Conservation (phyloP, 2,797 vertebrate species). For the Scarus forsteni region DNA sequence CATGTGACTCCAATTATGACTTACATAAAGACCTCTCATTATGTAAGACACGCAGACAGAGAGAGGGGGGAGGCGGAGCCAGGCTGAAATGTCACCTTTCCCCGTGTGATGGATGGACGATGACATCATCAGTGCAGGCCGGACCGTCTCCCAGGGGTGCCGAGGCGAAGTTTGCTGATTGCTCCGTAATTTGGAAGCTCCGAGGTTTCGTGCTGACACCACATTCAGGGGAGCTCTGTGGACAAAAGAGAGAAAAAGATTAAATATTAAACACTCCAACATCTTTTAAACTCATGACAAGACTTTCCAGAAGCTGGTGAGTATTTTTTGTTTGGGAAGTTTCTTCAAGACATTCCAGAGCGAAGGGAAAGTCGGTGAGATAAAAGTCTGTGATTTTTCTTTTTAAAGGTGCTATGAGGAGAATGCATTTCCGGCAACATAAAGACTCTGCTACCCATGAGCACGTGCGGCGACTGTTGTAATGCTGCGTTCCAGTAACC, state of each 20-base stretch:
- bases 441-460: too few species aligned
- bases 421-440: too few species aligned
- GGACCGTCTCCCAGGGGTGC: constrained; percentile 53
- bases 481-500: too few species aligned
- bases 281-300: neutral
- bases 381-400: too few species aligned
- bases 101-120: constrained; percentile 57
- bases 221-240: constrained; percentile 65
- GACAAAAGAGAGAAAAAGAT: constrained; percentile 34
- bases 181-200: constrained; percentile 60
- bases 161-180: constrained; percentile 66
- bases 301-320: too few species aligned
- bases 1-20: constrained; percentile 77
- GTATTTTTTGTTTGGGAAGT: too few species aligned
- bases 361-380: too few species aligned
- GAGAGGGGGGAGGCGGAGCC: constrained; percentile 17
- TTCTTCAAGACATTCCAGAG: too few species aligned
- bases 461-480: too few species aligned
- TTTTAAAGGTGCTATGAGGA: too few species aligned
- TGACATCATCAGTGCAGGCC: constrained; percentile 70
- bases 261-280: constrained; percentile 36
- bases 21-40: constrained; percentile 71
- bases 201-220: constrained; percentile 47
- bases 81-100: constrained; percentile 80
- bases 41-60: constrained; percentile 56